Evolutionary conservation across 2,113 vertebrate species (phyloP), one percentile per base, ranked within the genome.

Genomic region (Tretioscincus oriximinensis): DNA sequence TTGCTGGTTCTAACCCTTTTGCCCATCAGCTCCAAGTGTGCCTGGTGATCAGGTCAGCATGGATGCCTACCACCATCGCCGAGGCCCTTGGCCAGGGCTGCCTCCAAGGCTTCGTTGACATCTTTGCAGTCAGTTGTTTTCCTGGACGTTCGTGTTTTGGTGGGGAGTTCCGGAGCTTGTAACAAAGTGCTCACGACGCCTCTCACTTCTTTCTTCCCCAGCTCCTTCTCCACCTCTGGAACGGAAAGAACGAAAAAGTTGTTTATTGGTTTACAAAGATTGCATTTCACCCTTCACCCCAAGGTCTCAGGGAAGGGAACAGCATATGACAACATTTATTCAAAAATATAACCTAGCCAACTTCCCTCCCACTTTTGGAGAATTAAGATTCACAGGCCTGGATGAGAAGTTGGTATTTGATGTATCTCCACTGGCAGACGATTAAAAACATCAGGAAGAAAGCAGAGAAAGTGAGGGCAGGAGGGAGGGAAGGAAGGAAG

Each of bases 221-320:
- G 83, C 65, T 99, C 98, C 89, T 99, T 99, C 85, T 99, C 98
- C 91, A 99, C 98, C 93, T 99, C 98, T 99, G 90, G 64, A 91
- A 89, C 0, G 18, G 47, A 90, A 18, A 58, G 18, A 18, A 58
- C 1, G 54, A 5, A 41, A 41, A 5, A 5, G 35, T 5, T 41
- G 35, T 41, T 41, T 41, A 41, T 41, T 41, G 35, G 35, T 41
- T 41, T 41, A 41, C 35, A 41, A 41, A 41, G 35, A 4, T 41
- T 41, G 35, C 35, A 41, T 41, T 41, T 41, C 35, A 41, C 35
- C 35, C 35, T 41, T 41, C 35, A 41, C 35, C 35, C 35, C 2
- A 41, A 41, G 35, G 35, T 41, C 35, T 5, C 35, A 41, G 35
- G 35, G n/a, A n/a, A n/a, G n/a, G n/a, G n/a, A n/a, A n/a, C n/a